phyloP scores from a whole-genome alignment of 2,797 vertebrate species.

The Oreonectes daqikongensis region DNA sequence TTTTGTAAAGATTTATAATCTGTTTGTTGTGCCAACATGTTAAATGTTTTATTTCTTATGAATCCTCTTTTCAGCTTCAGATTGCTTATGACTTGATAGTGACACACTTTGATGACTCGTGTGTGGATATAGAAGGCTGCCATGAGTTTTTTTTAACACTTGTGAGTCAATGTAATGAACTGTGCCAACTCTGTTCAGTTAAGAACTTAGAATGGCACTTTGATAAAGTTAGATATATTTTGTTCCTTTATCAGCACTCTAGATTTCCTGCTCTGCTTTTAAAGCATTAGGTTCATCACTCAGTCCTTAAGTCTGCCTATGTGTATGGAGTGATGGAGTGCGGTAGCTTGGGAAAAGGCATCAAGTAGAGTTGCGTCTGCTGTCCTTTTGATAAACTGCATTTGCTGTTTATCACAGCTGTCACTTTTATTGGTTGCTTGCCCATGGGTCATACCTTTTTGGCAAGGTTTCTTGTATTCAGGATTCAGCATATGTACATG shows the following conservation, averaged over 20 bases:
- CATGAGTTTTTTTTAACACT: background rate
- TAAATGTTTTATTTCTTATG: background rate
- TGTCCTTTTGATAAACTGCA: constrained; percentile 39
- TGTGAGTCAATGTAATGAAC: constrained; percentile 1
- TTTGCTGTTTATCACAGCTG: constrained; percentile 31
- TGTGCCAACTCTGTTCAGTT: background rate
- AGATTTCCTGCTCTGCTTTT: constrained; percentile 21
- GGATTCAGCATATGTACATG: constrained; percentile 3
- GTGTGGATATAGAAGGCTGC: background rate
- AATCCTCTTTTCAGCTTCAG: background rate
- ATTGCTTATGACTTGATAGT: background rate
- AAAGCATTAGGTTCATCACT: constrained; percentile 8
- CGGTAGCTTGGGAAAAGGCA: constrained; percentile 26
- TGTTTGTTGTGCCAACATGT: background rate
- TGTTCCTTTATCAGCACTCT: constrained; percentile 2
- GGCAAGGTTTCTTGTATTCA: constrained; percentile 8
- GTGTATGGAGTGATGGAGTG: constrained; percentile 25
- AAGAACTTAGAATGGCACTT: background rate
- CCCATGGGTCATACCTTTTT: constrained; percentile 23
- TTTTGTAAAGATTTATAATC: background rate
- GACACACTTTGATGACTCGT: background rate
- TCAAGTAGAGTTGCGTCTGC: constrained; percentile 27
- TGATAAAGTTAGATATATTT: background rate
- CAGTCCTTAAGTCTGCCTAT: background rate
- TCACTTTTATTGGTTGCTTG: constrained; percentile 29